Base-by-base conservation (phyloP, 2,797 vertebrate genomes). In the Chaetodon trifasciatus region DNA sequence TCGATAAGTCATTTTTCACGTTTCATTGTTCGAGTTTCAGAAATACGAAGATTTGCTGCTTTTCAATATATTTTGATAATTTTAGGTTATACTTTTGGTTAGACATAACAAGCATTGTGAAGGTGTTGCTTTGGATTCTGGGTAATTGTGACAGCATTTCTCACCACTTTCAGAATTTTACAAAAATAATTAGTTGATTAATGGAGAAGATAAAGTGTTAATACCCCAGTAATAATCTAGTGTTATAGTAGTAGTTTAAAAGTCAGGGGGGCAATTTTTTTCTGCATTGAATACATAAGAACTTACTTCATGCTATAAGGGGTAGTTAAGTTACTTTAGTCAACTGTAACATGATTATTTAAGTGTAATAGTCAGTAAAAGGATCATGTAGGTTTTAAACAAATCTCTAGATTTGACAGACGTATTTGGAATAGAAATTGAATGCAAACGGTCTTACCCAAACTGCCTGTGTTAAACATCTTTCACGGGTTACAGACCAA, bases 401-500 rank as follows among this genome's bases (percentile, higher is more conserved):
- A 52, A 21, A 62, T 24, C 16, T 47, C 10, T 39, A 53, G 24
- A 76, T 7, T 39, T 47, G 24, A 76, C 10, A 28, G 32, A 47
- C 17, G 15, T 15, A 12, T 70, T 53, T 46, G 4, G 2, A 65
- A 35, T n/a, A 61, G 32, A 63, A 52, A 62, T 32, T 11, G 11
- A 70, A 46, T 56, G 32, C 12, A 70, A 70, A 63, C 3, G 0
- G 6, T 50, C 32, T 55, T 37, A 39, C 19, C 21, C 40, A 66
- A 50, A 64, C 17, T 11, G 8, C 50, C 6, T 66, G 10, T 66
- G 21, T 13, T 78, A 21, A 55, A 69, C 37, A 53, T 32, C 2
- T 32, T 32, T 32, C 28, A 32, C 23, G 55, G 52, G 70, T 79
- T 58, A 70, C 52, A 70, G 40, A 72, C 6, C 23, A 61, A 40